A percentile compares a stretch with the other conserved stretches of the same genome.
These are phyloP conservation scores for Pomacea maculata DNA, from an alignment of 1,140 invertebrate genomes.

Conservation along the genomic window DNA sequence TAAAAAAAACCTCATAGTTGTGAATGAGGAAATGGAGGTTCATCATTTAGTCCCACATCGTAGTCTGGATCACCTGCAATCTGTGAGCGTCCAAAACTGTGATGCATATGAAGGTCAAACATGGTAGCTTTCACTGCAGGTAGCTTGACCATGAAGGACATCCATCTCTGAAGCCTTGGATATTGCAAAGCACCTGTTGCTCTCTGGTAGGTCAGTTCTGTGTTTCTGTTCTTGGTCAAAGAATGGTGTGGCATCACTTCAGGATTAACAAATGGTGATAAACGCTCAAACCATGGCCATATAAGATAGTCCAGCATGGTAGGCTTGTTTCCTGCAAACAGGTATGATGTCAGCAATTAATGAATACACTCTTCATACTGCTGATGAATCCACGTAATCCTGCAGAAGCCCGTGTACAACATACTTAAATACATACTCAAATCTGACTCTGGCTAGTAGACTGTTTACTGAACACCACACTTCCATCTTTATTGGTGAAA, in stretches of 20 bases:
- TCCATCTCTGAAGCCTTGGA: constrained; percentile 30
- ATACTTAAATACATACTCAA: not conserved
- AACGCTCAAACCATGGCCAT: constrained; percentile 56
- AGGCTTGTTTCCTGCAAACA: constrained; percentile 36
- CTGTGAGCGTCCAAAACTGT: constrained; percentile 28
- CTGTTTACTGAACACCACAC: too few species aligned
- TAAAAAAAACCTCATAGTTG: too few species aligned
- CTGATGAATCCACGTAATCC: constrained; percentile 1
- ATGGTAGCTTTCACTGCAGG: constrained; percentile 38
- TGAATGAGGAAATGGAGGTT: not conserved
- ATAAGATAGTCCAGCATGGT: constrained; percentile 47
- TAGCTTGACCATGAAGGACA: constrained; percentile 30
- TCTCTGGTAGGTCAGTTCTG: not conserved
- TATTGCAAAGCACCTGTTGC: constrained; percentile 2
- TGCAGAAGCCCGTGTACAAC: too few species aligned
- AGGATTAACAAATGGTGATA: constrained; percentile 15
- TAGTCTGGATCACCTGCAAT: constrained; percentile 35
- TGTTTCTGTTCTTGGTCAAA: not conserved
- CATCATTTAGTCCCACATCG: constrained; percentile 31
- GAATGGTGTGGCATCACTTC: not conserved
- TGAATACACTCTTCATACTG: not conserved
- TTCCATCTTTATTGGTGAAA: too few species aligned
- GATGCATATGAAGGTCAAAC: constrained; percentile 22
- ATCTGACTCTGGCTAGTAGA: not conserved
- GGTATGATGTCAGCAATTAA: not conserved